Base-by-base conservation (phyloP, 1,140 invertebrate genomes). In the Zophobas atratus region DNA sequence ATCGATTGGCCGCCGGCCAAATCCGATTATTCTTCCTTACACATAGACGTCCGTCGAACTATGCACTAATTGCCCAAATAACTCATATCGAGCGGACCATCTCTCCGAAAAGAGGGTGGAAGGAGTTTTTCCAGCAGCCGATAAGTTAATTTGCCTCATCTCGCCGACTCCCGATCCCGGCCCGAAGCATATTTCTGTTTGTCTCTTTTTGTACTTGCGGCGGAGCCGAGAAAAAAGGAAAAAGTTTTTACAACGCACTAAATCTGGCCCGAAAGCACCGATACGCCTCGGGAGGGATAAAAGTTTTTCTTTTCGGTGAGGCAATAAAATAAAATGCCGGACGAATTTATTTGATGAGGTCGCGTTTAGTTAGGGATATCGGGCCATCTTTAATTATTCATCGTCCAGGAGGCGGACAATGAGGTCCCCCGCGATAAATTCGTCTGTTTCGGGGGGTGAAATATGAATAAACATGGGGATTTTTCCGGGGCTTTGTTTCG, bases 241-340 rank as follows among this genome's bases (percentile, higher is more conserved):
- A 48, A 67, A 67, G 60, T 67, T 67, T 67, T 67, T 67, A 67
- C 60, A 43, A 43, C 60, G 39, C 32, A 41, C 38, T 67, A 67
- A 67, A 67, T 67, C 60, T 43, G 39, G 39, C n/a, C 38, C 38
- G 43, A 43, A 51, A 20, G 6, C 49, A 51, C 49, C 49, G n/a
- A 51, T 51, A 51, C 49, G 49, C 4, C 49, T 5, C 6, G 49
- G 49, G 49, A 51, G 6, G 60, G 56, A 60, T 60, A 60, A 60
- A 67, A 67, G 60, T 67, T 67, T 51, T 67, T 67, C 60, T 41
- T 67, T 67, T 78, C 77, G 71, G 20, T 63, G 77, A 70, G 43
- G 77, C 77, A 79, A 79, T 76, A 74, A 79, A 70, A 79, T 57
- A 76, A 74, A 75, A 70, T 51, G 73, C 39, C 36, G 51, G 39